Conservation (phyloP, 1,140 invertebrate genomes). For the Palaemon carinicauda region DNA sequence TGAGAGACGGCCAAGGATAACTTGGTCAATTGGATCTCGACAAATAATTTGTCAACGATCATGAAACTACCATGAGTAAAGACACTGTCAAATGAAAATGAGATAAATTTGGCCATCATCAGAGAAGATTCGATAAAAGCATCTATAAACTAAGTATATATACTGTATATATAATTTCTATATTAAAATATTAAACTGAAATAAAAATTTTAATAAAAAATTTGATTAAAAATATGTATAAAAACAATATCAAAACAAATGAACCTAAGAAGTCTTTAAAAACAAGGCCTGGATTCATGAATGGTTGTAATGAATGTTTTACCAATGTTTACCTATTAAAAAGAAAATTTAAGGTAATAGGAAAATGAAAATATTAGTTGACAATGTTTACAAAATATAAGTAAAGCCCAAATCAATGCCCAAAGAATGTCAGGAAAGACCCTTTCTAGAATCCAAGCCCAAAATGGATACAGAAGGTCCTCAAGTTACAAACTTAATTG, state of each 20-base stretch:
- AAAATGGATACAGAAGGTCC: too few relatives aligned
- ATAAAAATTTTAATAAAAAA: background rate
- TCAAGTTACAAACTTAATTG: too few relatives aligned
- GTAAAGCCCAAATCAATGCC: too few relatives aligned
- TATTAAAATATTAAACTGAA: background rate
- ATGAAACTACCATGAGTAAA: too few relatives aligned
- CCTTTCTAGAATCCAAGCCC: background rate
- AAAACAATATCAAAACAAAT: background rate
- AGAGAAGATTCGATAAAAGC: background rate
- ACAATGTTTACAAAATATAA: too few relatives aligned
- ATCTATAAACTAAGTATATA: background rate
- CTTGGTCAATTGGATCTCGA: too few relatives aligned
- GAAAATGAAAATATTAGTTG: background rate
- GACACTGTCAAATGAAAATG: background rate
- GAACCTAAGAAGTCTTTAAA: background rate
- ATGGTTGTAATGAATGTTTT: background rate
- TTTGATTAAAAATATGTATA: background rate
- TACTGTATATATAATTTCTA: background rate
- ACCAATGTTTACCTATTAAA: background rate
- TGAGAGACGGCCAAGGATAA: too few relatives aligned
- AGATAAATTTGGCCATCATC: background rate
- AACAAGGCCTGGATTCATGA: background rate
- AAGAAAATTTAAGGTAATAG: background rate
- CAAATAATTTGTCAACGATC: too few relatives aligned
- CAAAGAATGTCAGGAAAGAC: too few relatives aligned